These are phyloP conservation scores for Psilopsiagon aurifrons DNA, from an alignment of 2,113 vertebrate species.

Conservation along the genomic window DNA sequence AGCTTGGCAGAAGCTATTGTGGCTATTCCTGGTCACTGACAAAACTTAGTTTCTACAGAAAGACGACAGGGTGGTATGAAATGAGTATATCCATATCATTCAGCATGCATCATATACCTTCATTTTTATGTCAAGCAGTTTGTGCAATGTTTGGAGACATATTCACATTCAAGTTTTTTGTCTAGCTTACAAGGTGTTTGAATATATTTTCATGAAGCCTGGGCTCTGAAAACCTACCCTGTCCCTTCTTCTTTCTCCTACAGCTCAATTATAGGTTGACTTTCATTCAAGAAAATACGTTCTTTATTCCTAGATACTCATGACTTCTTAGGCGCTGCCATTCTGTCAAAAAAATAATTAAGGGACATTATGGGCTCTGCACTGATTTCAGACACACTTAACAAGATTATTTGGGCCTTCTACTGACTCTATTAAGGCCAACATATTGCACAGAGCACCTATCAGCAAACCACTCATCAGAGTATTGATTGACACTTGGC, in stretches of 20 bases:
- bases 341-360: neutral
- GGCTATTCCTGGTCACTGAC: neutral
- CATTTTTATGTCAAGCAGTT: neutral
- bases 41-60: neutral
- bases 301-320: neutral
- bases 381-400: neutral
- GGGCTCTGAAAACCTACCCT: neutral
- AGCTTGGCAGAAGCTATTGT: neutral
- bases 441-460: neutral
- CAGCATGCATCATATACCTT: neutral
- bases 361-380: neutral
- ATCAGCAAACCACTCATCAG: constrained; percentile 11
- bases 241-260: neutral
- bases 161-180: neutral
- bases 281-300: neutral
- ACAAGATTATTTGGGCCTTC: neutral
- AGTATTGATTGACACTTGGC: constrained; percentile 22
- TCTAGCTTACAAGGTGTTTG: neutral
- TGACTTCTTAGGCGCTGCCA: neutral
- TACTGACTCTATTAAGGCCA: neutral
- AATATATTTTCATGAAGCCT: neutral
- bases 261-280: neutral
- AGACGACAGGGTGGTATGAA: fast-evolving
- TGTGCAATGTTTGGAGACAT: neutral
- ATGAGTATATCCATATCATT: neutral